Evolutionary conservation across 2,797 vertebrate genomes (phyloP), one percentile per base, ranked within the genome.

Genomic region (Pangasius mekongensis): DNA sequence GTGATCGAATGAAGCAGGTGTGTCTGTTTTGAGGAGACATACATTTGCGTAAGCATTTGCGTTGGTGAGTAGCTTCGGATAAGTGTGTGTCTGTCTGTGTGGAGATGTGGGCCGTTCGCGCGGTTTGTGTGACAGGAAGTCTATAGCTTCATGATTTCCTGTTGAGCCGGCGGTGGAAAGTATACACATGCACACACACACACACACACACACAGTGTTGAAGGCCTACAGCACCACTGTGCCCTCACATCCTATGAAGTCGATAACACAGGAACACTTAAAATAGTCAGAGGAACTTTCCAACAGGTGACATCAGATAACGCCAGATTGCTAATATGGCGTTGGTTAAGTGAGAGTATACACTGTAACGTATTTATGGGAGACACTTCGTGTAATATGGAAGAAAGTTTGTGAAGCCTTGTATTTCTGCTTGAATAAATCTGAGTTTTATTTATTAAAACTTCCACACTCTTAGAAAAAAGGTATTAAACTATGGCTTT

Each of bases 141-240:
- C 62, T 87, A 86, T 54, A 67, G 82, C 71, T 85, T 90, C 88
- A 86, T 77, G 86, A 81, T 87, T 90, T 92, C 90, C 91, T 90
- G 89, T 87, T 83, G 83, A 89, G 84, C 58, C 78, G 84, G 87
- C 54, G 69, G 36, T 86, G 86, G 88, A 91, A 90, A 90, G 43
- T 89, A 67, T 47, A 71, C 78, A 64, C 60, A 33, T 54, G 5
- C 80, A 87, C 81, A 64, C 36, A 80, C 66, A 9, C 80, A 87
- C 81, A 64, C 36, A 80, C 67, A 64, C 33, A 33, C 9, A 85
- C 1, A 77, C 3, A 4, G 22, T 22, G 47, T 36, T 22, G 9
- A 80, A 47, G 49, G 80, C 80, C 43, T 74, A 56, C 22, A 77
- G 18, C 33, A 47, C 18, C 36, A 24, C 58, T 27, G 84, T 76